phyloP scores from a whole-genome alignment of 2,797 vertebrate species.

The Iguana delicatissima region DNA sequence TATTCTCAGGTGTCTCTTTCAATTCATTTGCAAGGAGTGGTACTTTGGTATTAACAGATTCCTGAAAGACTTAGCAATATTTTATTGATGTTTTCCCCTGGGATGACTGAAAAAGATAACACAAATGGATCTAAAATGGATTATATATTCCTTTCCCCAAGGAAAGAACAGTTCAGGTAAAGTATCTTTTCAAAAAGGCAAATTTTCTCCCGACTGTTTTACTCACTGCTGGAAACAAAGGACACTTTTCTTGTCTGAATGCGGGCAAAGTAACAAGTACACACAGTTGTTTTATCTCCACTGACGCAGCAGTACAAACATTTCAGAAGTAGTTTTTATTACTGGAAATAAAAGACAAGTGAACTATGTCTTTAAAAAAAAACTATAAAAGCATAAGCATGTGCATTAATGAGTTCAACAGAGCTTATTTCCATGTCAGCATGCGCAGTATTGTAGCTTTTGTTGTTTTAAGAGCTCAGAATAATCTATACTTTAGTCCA shows the following conservation, averaged over 20 bases:
- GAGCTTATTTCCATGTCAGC: background rate
- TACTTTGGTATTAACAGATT: constrained; percentile 6
- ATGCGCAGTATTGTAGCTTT: background rate
- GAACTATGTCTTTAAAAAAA: constrained; percentile 40
- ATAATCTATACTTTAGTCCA: background rate
- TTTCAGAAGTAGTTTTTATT: background rate
- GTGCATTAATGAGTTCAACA: constrained; percentile 26
- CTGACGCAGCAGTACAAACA: background rate
- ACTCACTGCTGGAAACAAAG: background rate
- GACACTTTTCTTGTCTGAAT: background rate
- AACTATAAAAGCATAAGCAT: background rate
- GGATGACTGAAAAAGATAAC: constrained; percentile 9
- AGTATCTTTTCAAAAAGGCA: background rate
- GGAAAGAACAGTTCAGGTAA: background rate
- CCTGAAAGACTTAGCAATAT: background rate
- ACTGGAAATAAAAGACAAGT: background rate
- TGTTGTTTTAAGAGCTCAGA: background rate
- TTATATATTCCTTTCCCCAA: background rate
- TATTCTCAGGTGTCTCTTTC: background rate
- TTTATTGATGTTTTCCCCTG: constrained; percentile 13
- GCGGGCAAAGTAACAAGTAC: background rate
- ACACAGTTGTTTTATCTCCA: background rate
- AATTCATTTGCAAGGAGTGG: background rate
- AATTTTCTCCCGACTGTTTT: background rate
- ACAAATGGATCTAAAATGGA: constrained; percentile 3